Conservation (phyloP, 2,797 vertebrate species). For the Cossypha heuglini region DNA sequence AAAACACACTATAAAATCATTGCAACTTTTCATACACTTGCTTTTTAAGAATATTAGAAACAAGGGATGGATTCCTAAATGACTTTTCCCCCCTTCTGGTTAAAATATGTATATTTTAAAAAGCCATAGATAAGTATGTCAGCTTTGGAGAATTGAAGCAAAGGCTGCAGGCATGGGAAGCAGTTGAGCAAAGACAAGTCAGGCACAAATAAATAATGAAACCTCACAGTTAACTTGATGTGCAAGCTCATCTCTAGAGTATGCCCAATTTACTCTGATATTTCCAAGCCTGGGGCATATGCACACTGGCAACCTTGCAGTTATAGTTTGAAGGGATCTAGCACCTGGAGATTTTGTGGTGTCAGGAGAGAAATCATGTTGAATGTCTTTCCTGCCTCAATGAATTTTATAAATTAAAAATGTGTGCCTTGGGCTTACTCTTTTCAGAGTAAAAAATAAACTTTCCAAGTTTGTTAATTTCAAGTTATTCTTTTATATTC, state of each 20-base stretch:
- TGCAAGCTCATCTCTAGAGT: neutral
- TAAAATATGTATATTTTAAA: neutral
- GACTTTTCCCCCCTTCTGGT: accelerated
- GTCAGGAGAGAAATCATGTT: neutral
- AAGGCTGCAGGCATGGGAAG: neutral
- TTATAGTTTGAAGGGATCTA: constrained; percentile 17
- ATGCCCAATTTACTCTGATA: neutral
- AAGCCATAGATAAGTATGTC: neutral
- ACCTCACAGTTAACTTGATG: neutral
- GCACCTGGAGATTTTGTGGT: neutral
- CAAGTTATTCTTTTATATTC: neutral
- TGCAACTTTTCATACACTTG: neutral
- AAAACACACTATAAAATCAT: neutral
- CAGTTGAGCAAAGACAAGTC: neutral
- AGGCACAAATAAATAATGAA: constrained; percentile 30
- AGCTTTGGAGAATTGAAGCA: neutral
- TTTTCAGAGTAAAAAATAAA: neutral
- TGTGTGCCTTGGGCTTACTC: neutral
- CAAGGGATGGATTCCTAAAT: neutral
- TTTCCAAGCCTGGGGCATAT: neutral
- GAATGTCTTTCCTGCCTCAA: neutral
- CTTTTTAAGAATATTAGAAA: neutral
- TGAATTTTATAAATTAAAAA: constrained; percentile 58
- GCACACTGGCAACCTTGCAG: neutral
- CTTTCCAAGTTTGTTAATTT: neutral